Evolutionary conservation across 2,888 invertebrate species (phyloP), one percentile per base, ranked within the genome.

Genomic region (Mylabris sibirica): DNA sequence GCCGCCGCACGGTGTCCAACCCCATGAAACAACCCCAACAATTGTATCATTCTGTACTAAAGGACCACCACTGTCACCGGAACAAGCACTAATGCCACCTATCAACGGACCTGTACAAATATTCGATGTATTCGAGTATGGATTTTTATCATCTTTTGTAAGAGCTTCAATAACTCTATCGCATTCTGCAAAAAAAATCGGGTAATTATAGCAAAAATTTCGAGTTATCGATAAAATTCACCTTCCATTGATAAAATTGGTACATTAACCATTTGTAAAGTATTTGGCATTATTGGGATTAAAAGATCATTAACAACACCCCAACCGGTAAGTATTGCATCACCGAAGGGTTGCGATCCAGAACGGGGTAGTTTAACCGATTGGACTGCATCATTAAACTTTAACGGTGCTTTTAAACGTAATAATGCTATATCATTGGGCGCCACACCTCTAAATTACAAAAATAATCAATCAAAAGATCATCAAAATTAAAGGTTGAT

Each of bases 61-160:
- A 8, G 89, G 88, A 11, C 88, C 88, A 2, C 88, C 89, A 6
- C 88, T 88, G 71, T 89, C 89, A 8, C 88, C 88, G 44, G 79
- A 84, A 74, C 88, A 88, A 12, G 87, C 87, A n/a, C 87, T 86
- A 14, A 86, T 76, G 24, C 87, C 87, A 4, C 87, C 87, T 6
- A 63, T 67, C 17, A 75, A 62, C 3, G 88, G 88, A 0, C 89
- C 89, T 0, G 88, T 88, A 75, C 89, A 89, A 38, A 89, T 82
- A 71, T 89, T 87, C 24, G 85, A 84, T 0, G 82, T 80, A 64
- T 84, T 82, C 1, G 88, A 75, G 41, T 69, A 71, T 11, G 68
- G 72, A 63, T 67, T 71, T 2, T 6, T n/a, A 8, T 17, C 44
- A 8, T 17, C 3, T 2, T n/a, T 17, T 17, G 44, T 44, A n/a